Percentiles rank a stretch among this genome's conserved stretches.
Evolutionary conservation across 2,797 vertebrate genomes (phyloP).

Genomic region (Spinus pinus): DNA sequence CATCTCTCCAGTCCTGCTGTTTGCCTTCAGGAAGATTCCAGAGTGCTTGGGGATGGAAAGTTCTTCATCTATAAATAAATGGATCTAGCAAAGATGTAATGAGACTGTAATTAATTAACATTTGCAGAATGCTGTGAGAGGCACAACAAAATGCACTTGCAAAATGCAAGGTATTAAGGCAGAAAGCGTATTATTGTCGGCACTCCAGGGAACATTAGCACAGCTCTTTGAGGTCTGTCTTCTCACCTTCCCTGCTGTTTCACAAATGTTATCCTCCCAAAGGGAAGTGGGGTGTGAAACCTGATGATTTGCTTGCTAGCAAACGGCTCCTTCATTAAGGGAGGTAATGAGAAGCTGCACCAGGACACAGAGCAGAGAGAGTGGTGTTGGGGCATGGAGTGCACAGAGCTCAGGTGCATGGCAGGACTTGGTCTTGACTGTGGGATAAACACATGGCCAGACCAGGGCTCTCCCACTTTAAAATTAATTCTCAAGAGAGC

Average conservation of each 20-base stretch:
- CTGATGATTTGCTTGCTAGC: background rate
- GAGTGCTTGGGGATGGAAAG: background rate
- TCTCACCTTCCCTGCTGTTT: constrained; percentile 18
- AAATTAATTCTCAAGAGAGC: background rate
- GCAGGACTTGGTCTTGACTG: background rate
- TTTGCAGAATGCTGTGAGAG: background rate
- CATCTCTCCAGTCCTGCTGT: background rate
- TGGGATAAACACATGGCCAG: background rate
- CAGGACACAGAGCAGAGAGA: background rate
- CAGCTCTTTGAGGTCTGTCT: background rate
- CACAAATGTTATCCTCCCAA: constrained; percentile 30
- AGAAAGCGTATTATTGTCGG: constrained; percentile 19
- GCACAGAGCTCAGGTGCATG: fast-evolving
- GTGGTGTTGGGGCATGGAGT: background rate
- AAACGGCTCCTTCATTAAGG: background rate
- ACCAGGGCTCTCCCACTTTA: background rate
- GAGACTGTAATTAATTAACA: constrained; percentile 48
- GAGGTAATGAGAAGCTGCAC: background rate
- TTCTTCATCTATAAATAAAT: constrained; percentile 24
- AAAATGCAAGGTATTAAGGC: background rate
- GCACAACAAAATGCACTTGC: background rate
- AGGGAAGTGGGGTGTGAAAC: background rate
- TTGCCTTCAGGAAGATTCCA: constrained; percentile 33
- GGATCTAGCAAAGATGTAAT: constrained; percentile 19
- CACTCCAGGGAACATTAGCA: background rate